Evolutionary conservation across 2,113 vertebrate genomes (phyloP), one percentile per base, ranked within the genome.

Genomic region (Trichechus manatus): DNA sequence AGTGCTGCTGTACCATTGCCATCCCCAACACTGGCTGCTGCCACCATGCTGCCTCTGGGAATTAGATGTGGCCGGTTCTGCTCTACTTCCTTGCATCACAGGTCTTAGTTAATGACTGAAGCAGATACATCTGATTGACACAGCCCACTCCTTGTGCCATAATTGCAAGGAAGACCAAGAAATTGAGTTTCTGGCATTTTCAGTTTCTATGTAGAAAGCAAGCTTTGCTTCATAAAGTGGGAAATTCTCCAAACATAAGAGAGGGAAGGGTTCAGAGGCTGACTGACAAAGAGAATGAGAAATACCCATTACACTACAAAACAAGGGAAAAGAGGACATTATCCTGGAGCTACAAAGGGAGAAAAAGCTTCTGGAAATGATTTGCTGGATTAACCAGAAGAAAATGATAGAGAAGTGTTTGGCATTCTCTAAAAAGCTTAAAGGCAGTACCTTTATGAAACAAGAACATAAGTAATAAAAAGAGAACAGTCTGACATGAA

Each of bases 351-450:
- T 50, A 63, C 47, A 85, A 87, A 90, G 22, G 14, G 56, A 50
- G 9, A 91, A 25, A 3, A n/a, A 33, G 2, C 8, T 75, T 87
- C 64, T 81, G 23, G 44, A 89, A 78, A 72, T 82, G 20, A 88
- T 84, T 91, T 61, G 8, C 47, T 75, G 31, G 63, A 75, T 72
- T 47, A 94, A 59, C 1, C 50, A 81, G 72, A 84, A 95, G 78
- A 94, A 96, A 94, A 90, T 42, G 39, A 61, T 64, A 87, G 84
- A 39, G 44, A 80, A 90, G 15, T 36, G 61, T 79, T 13, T 29
- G 36, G 27, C 23, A 83, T 56, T 84, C 70, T 94, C 82, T 84
- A 77, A 75, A 72, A 90, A 90, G 33, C 66, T 90, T 83, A 87
- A 90, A 86, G 31, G 70, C 27, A 59, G 50, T 75, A 63, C 10